phyloP scores from a whole-genome alignment of 2,888 invertebrate species.

The Eupithecia tripunctaria region DNA sequence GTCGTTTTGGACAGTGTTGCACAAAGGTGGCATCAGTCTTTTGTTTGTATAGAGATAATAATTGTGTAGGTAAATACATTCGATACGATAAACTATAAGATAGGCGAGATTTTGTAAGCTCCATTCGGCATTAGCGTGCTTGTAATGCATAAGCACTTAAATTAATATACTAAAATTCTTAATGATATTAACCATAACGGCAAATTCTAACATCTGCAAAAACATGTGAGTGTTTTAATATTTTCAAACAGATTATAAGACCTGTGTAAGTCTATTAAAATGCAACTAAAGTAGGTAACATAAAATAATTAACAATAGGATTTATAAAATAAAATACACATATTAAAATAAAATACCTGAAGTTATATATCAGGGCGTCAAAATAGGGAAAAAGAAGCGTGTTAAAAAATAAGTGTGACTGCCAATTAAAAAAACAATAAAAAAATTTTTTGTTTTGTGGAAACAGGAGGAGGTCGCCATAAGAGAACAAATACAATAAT shows the following conservation, averaged over 20 bases:
- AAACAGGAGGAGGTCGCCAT: slow-evolving; percentile 82
- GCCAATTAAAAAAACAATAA: slow-evolving; percentile 50
- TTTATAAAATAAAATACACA: slow-evolving; percentile 17
- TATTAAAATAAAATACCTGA: slow-evolving; percentile 44
- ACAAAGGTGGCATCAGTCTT: slow-evolving; percentile 63
- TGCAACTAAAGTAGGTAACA: slow-evolving; percentile 22
- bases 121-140: slow-evolving; percentile 60
- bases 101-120: slow-evolving; percentile 55
- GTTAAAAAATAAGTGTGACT: slow-evolving; percentile 48
- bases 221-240: slow-evolving; percentile 18
- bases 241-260: slow-evolving; percentile 15
- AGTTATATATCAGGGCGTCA: slow-evolving; percentile 76
- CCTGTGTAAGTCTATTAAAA: slow-evolving; percentile 28
- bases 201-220: slow-evolving; percentile 15
- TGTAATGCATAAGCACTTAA: slow-evolving; percentile 41
- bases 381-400: slow-evolving; percentile 65
- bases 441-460: slow-evolving; percentile 64
- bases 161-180: slow-evolving; percentile 24
- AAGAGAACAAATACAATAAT: slow-evolving; percentile 57
- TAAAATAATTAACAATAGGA: slow-evolving; percentile 5
- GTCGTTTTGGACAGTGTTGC: slow-evolving; percentile 61
- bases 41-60: slow-evolving; percentile 51
- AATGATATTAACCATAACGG: slow-evolving; percentile 23
- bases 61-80: slow-evolving; percentile 47
- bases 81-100: slow-evolving; percentile 54